These are phyloP conservation scores for Merluccius polli DNA, from an alignment of 2,797 vertebrate genomes.

Conservation along the genomic window DNA sequence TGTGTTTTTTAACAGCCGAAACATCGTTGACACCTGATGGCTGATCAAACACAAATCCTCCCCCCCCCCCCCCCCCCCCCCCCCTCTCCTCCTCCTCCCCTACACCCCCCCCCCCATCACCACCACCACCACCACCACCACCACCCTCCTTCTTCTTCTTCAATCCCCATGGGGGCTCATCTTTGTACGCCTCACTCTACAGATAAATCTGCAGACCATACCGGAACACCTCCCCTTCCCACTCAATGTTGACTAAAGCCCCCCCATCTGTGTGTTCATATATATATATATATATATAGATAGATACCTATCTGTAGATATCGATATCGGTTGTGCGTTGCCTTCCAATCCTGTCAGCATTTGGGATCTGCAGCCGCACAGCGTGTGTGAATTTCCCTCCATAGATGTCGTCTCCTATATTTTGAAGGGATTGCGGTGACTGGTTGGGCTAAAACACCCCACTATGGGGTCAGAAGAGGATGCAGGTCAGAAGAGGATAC, in stretches of 20 bases:
- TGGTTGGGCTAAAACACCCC: conserved; percentile 56
- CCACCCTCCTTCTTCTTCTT: conserved; percentile 63
- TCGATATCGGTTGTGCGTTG: too few species aligned
- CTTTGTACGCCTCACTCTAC: conserved; percentile 68
- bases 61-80: conserved; percentile 62
- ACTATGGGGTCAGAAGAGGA: conserved; percentile 51
- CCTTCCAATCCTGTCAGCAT: conserved; percentile 37
- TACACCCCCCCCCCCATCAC: conserved; percentile 68
- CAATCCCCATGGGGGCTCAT: conserved; percentile 70
- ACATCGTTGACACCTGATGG: conserved; percentile 78
- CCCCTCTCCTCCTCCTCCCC: conserved; percentile 65
- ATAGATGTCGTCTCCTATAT: conserved; percentile 35
- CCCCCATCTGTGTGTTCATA: conserved; percentile 50
- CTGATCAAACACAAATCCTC: conserved; percentile 71
- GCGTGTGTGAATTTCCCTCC: conserved; percentile 39
- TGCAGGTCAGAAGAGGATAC: conserved; percentile 39
- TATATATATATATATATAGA: not conserved
- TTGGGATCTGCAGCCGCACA: conserved; percentile 52
- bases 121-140: conserved; percentile 51
- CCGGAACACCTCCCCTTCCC: conserved; percentile 55
- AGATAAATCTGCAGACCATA: conserved; percentile 71
- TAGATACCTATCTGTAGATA: not conserved
- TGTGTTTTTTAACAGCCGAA: conserved; percentile 73
- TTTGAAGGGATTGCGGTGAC: conserved; percentile 45
- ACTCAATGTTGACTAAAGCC: conserved; percentile 72